Conservation (phyloP, 2,797 vertebrate genomes). For the Melanotaenia pygmaea region DNA sequence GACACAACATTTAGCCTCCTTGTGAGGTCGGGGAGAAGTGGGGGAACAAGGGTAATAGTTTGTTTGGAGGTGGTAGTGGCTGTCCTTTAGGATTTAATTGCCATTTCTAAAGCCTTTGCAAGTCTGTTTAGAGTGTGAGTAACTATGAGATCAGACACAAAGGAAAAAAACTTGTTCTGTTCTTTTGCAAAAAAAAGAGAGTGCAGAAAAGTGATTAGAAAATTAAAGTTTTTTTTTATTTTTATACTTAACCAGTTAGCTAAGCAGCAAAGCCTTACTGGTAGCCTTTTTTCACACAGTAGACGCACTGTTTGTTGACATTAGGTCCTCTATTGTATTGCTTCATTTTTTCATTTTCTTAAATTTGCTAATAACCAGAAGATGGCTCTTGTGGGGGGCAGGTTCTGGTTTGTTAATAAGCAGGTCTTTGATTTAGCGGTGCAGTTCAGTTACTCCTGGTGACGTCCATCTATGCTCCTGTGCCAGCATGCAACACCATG, state of each 20-base stretch:
- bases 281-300: background rate
- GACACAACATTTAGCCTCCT: slow-evolving; percentile 84
- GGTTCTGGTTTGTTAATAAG: no score
- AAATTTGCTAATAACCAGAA: no score
- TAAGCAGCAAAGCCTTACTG: background rate
- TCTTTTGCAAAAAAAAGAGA: background rate
- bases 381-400: no score
- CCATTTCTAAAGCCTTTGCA: slow-evolving; percentile 73
- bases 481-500: no score
- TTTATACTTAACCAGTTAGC: background rate
- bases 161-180: slow-evolving; percentile 5
- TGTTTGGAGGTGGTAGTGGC: slow-evolving; percentile 61
- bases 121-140: slow-evolving; percentile 67
- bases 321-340: no score
- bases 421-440: no score
- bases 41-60: slow-evolving; percentile 59
- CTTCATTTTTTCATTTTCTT: no score
- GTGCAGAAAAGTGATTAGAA: background rate
- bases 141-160: slow-evolving; percentile 37
- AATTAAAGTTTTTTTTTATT: background rate
- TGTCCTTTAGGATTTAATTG: slow-evolving; percentile 73
- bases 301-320: background rate
- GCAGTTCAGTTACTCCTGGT: no score
- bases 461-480: no score
- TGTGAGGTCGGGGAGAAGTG: slow-evolving; percentile 75